Conservation (phyloP, 2,888 invertebrate genomes). For the Tenthredo livida region DNA sequence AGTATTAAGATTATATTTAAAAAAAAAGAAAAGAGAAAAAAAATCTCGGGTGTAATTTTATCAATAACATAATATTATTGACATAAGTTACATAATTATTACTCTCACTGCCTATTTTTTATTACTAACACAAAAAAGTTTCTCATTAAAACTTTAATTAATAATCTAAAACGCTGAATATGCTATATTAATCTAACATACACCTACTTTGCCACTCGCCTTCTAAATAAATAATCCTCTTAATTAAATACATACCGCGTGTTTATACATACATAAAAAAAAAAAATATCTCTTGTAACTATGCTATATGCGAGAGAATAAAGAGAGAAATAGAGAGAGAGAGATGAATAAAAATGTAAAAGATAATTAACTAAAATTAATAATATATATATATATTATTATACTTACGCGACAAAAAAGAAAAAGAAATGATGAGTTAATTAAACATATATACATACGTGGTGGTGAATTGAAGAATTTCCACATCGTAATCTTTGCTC, state of each 20-base stretch:
- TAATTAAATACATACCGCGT: neutral
- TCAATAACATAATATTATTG: constrained; percentile 4
- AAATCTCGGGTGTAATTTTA: neutral
- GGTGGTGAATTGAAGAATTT: constrained; percentile 22
- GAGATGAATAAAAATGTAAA: neutral
- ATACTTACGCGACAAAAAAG: constrained; percentile 49
- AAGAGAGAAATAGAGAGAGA: neutral
- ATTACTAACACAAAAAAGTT: neutral
- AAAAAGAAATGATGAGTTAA: constrained; percentile 39
- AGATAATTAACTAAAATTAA: constrained; percentile 47
- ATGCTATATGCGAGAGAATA: neutral
- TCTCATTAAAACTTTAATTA: neutral
- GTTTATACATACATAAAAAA: neutral
- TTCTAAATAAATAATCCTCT: constrained; percentile 26
- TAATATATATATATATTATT: too few species aligned
- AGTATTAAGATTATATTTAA: neutral
- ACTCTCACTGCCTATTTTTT: constrained; percentile 44
- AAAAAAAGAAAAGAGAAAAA: neutral
- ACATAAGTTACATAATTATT: constrained; percentile 43
- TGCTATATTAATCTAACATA: constrained; percentile 21
- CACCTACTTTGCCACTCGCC: constrained; percentile 33
- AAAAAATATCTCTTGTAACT: neutral
- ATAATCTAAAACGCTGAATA: neutral
- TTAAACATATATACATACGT: neutral
- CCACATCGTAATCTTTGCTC: neutral